Conservation (phyloP, 2,888 invertebrate genomes). For the Ennomos fuscantarius region DNA sequence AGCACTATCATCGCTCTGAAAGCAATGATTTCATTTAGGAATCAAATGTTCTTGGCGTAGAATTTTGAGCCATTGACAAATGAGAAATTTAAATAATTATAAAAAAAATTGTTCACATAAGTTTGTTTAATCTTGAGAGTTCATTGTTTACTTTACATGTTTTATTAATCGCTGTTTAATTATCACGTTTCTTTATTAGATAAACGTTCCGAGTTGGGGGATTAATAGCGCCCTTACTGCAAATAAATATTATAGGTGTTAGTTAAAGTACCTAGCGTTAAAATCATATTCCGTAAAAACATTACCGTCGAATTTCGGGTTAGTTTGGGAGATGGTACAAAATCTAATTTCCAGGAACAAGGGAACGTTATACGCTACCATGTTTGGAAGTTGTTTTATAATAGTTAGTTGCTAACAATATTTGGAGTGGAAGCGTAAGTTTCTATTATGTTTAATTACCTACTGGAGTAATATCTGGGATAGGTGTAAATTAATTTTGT, state of each 20-base stretch:
- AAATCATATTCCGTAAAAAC: constrained; percentile 24
- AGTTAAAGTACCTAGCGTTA: constrained; percentile 29
- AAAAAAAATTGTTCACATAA: too few species aligned
- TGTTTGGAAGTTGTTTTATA: constrained; percentile 5
- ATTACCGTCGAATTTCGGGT: constrained; percentile 18
- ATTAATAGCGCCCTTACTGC: background rate
- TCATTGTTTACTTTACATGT: too few species aligned
- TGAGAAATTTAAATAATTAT: too few species aligned
- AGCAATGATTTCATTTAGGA: too few species aligned
- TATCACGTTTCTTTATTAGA: background rate
- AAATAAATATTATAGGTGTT: constrained; percentile 17
- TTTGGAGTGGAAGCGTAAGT: background rate
- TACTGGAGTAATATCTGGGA: background rate
- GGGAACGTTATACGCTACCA: background rate
- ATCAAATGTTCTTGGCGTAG: too few species aligned
- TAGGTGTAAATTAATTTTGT: too few species aligned
- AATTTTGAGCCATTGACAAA: too few species aligned
- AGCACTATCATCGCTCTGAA: too few species aligned
- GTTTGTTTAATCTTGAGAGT: too few species aligned
- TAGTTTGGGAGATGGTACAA: constrained; percentile 12
- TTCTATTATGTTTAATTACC: constrained; percentile 4
- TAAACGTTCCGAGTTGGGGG: background rate
- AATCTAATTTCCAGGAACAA: constrained; percentile 21
- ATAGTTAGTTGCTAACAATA: constrained; percentile 2
- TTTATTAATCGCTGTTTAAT: too few species aligned